Evolutionary conservation across 2,113 vertebrate species (phyloP).

Genomic region (Spheniscus mendiculus): DNA sequence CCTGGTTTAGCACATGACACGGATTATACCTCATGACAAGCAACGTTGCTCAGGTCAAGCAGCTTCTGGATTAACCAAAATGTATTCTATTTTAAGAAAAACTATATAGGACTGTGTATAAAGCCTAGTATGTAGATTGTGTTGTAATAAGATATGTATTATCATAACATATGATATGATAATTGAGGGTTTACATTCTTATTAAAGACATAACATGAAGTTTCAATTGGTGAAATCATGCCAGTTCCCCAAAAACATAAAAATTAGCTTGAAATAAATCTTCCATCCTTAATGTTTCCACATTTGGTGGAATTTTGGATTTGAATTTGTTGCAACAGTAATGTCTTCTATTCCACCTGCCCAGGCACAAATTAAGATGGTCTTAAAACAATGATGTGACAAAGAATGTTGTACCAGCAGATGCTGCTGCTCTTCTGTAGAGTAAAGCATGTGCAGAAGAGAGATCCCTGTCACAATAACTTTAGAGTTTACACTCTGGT

Average conservation of each 20-base stretch:
- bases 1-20: not conserved
- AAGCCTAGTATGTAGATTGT: not conserved
- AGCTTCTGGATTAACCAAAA: not conserved
- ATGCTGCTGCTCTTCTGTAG: not conserved
- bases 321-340: not conserved
- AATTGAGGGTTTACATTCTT: not conserved
- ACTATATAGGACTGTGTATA: not conserved
- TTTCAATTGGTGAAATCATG: not conserved
- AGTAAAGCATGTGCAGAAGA: not conserved
- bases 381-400: not conserved
- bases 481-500: not conserved
- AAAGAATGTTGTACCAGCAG: not conserved
- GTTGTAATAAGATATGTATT: not conserved
- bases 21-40: not conserved
- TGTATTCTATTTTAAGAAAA: not conserved
- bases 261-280: not conserved
- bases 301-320: not conserved
- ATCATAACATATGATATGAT: not conserved
- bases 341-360: not conserved
- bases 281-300: not conserved
- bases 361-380: not conserved
- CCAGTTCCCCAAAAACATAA: not conserved
- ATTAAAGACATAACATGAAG: not conserved
- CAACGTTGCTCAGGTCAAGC: not conserved
- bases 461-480: not conserved